Evolutionary conservation across 2,888 invertebrate genomes (phyloP).

Genomic region (Azorinus chamasolen): DNA sequence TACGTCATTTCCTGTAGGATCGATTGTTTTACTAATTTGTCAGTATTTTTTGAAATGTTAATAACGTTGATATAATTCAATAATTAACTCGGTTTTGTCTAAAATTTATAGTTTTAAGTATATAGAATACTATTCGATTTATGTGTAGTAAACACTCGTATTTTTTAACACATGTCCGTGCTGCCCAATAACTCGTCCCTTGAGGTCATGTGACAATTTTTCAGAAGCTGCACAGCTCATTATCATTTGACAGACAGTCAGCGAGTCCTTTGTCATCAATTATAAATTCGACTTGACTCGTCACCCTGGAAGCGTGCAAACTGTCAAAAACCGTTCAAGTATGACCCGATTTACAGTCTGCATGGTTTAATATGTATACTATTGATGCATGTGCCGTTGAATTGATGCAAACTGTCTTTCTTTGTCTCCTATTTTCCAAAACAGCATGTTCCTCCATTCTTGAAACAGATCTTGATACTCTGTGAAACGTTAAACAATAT

Average conservation of each 20-base stretch:
- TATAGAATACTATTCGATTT: no score
- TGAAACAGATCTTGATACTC: no score
- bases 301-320: slow-evolving; percentile 9
- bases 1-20: slow-evolving; percentile 61
- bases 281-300: slow-evolving; percentile 10
- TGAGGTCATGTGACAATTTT: slow-evolving; percentile 63
- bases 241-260: slow-evolving; percentile 68
- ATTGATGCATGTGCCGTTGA: not conserved
- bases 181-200: slow-evolving; percentile 47
- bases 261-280: slow-evolving; percentile 52
- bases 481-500: no score
- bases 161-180: no score
- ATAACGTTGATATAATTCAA: not conserved
- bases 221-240: slow-evolving; percentile 66
- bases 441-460: no score
- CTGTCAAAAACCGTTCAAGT: no score
- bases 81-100: no score
- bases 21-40: not conserved
- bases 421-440: slow-evolving; percentile 4
- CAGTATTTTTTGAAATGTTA: not conserved
- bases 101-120: no score
- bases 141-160: no score
- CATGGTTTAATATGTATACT: no score
- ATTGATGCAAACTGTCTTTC: slow-evolving; percentile 6
- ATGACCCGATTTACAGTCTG: no score